Conservation (phyloP, 2,113 vertebrate species). For the Mormyrus iriodes region DNA sequence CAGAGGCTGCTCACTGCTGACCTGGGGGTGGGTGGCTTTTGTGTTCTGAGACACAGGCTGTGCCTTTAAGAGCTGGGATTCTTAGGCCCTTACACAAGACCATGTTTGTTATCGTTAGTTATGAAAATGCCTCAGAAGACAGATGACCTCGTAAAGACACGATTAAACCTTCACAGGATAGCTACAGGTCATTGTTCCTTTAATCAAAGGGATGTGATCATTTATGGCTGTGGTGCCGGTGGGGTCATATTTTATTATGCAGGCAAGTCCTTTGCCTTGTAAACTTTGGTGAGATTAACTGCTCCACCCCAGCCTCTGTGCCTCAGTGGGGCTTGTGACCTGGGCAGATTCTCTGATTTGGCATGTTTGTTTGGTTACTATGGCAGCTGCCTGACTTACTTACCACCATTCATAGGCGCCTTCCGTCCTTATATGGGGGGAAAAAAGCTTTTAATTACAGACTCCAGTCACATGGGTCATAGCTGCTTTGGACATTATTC, state of each 20-base stretch:
- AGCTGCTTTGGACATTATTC: conserved; percentile 1
- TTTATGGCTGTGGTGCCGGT: neutral
- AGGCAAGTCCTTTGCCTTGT: neutral
- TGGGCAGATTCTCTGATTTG: neutral
- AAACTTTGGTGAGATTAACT: neutral
- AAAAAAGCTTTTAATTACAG: conserved; percentile 4
- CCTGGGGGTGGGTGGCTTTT: neutral
- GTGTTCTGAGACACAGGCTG: neutral
- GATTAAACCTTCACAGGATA: neutral
- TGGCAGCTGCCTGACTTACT: neutral
- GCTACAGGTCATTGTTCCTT: neutral
- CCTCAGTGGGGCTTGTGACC: neutral
- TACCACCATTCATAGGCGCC: neutral
- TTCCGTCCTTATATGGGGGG: conserved; percentile 23
- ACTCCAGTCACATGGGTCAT: neutral
- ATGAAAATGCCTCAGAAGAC: neutral
- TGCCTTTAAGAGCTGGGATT: neutral
- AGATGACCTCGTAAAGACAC: neutral
- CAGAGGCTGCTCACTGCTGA: neutral
- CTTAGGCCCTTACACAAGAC: neutral
- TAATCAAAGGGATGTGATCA: neutral
- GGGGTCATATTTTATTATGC: neutral
- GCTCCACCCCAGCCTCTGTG: neutral
- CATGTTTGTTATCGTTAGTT: neutral
- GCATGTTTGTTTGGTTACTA: conserved; percentile 11